phyloP scores from a whole-genome alignment of 2,113 vertebrate genomes.

The Benitochromis conjunctus region DNA sequence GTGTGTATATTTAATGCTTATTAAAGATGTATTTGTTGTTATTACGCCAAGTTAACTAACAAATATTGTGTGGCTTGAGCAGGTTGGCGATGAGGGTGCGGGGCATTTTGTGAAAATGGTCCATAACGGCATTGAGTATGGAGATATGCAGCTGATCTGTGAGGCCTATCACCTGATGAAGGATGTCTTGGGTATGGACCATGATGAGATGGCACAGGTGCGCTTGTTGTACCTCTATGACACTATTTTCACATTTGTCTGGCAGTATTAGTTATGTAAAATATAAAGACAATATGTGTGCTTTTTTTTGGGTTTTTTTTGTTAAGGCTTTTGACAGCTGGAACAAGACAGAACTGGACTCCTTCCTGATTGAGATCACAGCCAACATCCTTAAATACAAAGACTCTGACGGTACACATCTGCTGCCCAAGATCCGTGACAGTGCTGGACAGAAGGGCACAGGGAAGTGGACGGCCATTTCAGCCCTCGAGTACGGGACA shows the following conservation, averaged over 20 bases:
- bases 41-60: conserved; percentile 31
- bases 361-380: conserved; percentile 97
- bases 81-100: conserved; percentile 95
- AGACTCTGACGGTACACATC: conserved; percentile 79
- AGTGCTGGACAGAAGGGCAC: conserved; percentile 96
- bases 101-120: conserved; percentile 99
- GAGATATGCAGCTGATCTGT: conserved; percentile 98
- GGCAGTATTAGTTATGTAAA: neutral
- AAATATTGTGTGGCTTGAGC: conserved; percentile 12
- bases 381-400: conserved; percentile 89
- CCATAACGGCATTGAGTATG: conserved; percentile 98
- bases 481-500: conserved; percentile 89
- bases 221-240: neutral
- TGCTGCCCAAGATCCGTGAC: conserved; percentile 93
- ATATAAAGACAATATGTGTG: neutral
- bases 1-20: neutral
- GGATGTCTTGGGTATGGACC: conserved; percentile 86
- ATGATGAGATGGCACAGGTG: conserved; percentile 89
- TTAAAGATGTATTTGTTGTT: neutral
- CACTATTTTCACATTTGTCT: accelerated
- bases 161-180: conserved; percentile 99
- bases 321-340: conserved; percentile 84
- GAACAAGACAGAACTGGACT: conserved; percentile 97
- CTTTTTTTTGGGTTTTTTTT: neutral
- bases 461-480: conserved; percentile 97